A percentile compares a stretch with the other conserved stretches of the same genome.
Conservation (phyloP, 2,888 invertebrate species). For the Tubulanus polymorphus region DNA sequence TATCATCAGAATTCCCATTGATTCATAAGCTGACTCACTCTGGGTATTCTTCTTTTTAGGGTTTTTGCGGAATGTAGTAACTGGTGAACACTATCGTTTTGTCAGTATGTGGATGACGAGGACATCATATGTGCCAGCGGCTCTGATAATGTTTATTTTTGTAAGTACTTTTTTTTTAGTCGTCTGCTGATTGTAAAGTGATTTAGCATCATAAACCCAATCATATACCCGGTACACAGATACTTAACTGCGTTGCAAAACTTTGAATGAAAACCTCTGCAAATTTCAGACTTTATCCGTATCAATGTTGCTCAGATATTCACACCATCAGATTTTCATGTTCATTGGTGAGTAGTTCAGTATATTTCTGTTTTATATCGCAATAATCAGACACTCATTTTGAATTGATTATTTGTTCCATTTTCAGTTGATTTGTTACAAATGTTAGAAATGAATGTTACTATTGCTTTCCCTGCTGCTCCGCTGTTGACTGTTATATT, state of each 20-base stretch:
- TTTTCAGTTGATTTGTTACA: slow-evolving; percentile 88
- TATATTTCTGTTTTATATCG: slow-evolving; percentile 3
- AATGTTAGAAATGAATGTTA: slow-evolving; percentile 95
- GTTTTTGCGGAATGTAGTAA: slow-evolving; percentile 79
- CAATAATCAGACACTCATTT: neutral
- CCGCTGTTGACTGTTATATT: slow-evolving; percentile 94
- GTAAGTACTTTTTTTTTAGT: slow-evolving; percentile 81
- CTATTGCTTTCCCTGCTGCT: slow-evolving; percentile 91
- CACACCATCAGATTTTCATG: slow-evolving; percentile 98
- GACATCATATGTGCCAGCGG: slow-evolving; percentile 90
- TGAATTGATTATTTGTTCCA: neutral
- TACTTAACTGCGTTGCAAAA: too few relatives aligned
- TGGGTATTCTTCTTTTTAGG: slow-evolving; percentile 36
- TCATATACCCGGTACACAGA: slow-evolving; percentile 4
- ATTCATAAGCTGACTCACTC: neutral
- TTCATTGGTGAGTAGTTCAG: slow-evolving; percentile 81
- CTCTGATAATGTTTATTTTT: slow-evolving; percentile 96
- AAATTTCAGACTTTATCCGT: slow-evolving; percentile 95
- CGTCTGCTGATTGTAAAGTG: slow-evolving; percentile 1
- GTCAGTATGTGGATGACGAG: slow-evolving; percentile 96
- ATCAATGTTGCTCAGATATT: slow-evolving; percentile 95
- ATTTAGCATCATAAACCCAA: slow-evolving; percentile 7
- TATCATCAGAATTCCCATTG: neutral
- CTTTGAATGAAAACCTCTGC: too few relatives aligned
- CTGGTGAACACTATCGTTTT: slow-evolving; percentile 97